Evolutionary conservation across 2,888 invertebrate species (phyloP), one percentile per base, ranked within the genome.

Genomic region (Morpho achilles): DNA sequence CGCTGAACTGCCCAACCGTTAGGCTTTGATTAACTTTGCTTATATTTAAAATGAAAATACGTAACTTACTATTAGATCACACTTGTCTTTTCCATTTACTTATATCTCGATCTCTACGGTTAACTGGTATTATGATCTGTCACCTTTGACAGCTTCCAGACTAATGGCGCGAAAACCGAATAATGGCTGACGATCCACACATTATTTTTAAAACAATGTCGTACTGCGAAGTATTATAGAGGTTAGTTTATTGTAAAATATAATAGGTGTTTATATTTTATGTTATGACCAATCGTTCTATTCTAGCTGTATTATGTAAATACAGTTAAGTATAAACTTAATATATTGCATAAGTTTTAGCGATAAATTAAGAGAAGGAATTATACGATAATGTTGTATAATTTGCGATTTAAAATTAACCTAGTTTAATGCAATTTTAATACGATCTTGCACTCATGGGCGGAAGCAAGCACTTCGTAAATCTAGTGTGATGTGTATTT

Each of bases 151-250:
- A 62, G 58, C 46, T 49, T 22, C 45, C 22, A 39, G 8, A 41
- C 43, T 55, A 64, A 62, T 61, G 57, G 60, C 56, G 47, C 43
- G 53, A 53, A 56, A 62, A 58, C 40, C 41, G 32, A 61, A 58
- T 49, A 44, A 61, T 52, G 48, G 49, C 54, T 47, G 23, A 7
- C n/a, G 9, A 16, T 8, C 23, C 46, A 41, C 43, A 9, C 16
- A 10, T 49, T 61, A 58, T 57, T 54, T 58, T 48, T 48, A 58
- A 53, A 53, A 53, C 53, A 53, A 40, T 22, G 46, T 16, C 45
- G n/a, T 8, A 10, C 45, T 23, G 7, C 16, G 32, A 10, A 53
- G 45, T 41, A 16, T 39, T 46, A 53, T 53, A 52, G 10, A 10
- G 40, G 39, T 46, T 40, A 53, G 53, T 53, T 53, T 53, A 53